phyloP scores from a whole-genome alignment of 1,140 invertebrate genomes.

The Neotoxoptera formosana region DNA sequence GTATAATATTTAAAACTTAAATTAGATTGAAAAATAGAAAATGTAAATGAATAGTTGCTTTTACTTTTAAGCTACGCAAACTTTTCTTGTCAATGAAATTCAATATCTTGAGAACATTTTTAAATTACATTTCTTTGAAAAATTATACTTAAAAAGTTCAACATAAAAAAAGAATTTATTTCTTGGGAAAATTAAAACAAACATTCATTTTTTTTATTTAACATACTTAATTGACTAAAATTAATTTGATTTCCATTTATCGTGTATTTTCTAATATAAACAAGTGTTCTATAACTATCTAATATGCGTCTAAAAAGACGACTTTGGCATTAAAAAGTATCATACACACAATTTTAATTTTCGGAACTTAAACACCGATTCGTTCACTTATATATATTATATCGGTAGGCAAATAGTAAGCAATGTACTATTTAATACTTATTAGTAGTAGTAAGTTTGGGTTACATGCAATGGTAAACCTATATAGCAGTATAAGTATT shows the following conservation, averaged over 20 bases:
- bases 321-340: background rate
- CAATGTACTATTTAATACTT: background rate
- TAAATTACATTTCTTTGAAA: background rate
- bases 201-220: background rate
- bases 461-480: background rate
- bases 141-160: background rate
- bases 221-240: background rate
- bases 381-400: background rate
- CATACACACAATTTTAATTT: background rate
- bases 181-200: background rate
- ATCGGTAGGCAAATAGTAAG: background rate
- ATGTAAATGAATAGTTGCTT: background rate
- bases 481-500: background rate
- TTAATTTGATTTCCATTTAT: background rate
- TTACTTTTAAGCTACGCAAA: background rate
- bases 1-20: slow-evolving; percentile 1
- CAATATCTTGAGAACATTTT: background rate
- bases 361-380: background rate
- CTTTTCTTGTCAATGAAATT: background rate
- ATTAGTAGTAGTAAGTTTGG: background rate
- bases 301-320: background rate
- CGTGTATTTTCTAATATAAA: background rate
- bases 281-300: background rate
- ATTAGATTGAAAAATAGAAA: background rate
- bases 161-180: background rate